phyloP scores from a whole-genome alignment of 2,888 invertebrate species.

The Abrostola triplasia region DNA sequence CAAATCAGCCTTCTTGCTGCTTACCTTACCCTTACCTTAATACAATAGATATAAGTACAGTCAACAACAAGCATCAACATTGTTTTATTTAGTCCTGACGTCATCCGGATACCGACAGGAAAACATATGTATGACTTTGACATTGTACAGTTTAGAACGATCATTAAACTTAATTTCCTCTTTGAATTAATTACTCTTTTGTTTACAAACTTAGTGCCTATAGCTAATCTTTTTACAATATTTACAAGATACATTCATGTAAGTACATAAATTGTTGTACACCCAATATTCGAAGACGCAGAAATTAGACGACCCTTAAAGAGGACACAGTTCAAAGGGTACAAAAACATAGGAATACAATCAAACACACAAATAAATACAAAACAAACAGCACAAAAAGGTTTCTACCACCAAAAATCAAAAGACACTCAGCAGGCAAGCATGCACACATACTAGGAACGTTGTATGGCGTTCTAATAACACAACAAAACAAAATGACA shows the following conservation, averaged over 20 bases:
- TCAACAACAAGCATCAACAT: constrained; percentile 53
- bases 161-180: constrained; percentile 67
- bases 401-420: constrained; percentile 65
- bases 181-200: constrained; percentile 63
- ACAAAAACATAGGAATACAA: constrained; percentile 36
- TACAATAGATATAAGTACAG: constrained; percentile 37
- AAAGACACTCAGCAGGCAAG: constrained; percentile 81
- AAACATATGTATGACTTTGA: constrained; percentile 63
- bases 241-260: constrained; percentile 23
- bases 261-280: constrained; percentile 37
- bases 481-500: constrained; percentile 59
- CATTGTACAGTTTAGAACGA: constrained; percentile 66
- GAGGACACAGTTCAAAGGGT: constrained; percentile 40
- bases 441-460: constrained; percentile 84
- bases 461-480: constrained; percentile 68
- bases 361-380: constrained; percentile 41
- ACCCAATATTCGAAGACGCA: constrained; percentile 26
- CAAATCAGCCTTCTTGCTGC: constrained; percentile 6
- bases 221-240: constrained; percentile 46
- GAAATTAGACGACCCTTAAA: constrained; percentile 37
- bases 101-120: constrained; percentile 57
- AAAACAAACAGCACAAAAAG: constrained; percentile 51
- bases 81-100: constrained; percentile 60
- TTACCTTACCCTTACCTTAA: constrained; percentile 20
- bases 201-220: constrained; percentile 59